A percentile compares a stretch with the other conserved stretches of the same genome.
Conservation (phyloP, 2,888 invertebrate species). For the Mylabris sibirica region DNA sequence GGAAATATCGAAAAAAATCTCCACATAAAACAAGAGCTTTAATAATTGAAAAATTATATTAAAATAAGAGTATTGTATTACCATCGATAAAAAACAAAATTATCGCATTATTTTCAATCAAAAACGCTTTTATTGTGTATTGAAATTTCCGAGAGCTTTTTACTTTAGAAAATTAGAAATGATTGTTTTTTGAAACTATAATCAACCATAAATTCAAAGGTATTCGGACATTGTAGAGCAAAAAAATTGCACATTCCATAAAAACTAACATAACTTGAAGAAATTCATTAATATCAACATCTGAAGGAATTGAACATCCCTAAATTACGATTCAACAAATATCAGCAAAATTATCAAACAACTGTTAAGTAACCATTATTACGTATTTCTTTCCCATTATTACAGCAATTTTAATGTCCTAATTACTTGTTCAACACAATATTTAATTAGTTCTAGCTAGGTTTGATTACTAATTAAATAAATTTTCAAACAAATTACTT, state of each 20-base stretch:
- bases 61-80: too few species aligned
- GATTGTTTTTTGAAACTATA: too few species aligned
- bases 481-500: conserved; percentile 17
- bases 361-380: not conserved
- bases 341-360: not conserved
- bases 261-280: too few species aligned
- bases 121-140: too few species aligned
- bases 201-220: not conserved
- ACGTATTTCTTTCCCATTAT: not conserved
- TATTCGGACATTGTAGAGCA: not conserved
- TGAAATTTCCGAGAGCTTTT: too few species aligned
- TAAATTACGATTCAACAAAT: not conserved
- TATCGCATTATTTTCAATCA: too few species aligned
- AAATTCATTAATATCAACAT: too few species aligned
- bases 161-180: too few species aligned
- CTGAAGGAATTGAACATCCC: too few species aligned
- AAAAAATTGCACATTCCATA: not conserved
- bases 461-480: conserved; percentile 28
- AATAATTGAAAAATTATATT: too few species aligned
- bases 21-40: not conserved
- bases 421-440: conserved; percentile 13
- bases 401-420: not conserved
- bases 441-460: conserved; percentile 20
- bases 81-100: too few species aligned
- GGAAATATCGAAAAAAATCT: not conserved